These are phyloP conservation scores for Poecile atricapillus DNA, from an alignment of 2,113 vertebrate genomes.

Conservation along the genomic window DNA sequence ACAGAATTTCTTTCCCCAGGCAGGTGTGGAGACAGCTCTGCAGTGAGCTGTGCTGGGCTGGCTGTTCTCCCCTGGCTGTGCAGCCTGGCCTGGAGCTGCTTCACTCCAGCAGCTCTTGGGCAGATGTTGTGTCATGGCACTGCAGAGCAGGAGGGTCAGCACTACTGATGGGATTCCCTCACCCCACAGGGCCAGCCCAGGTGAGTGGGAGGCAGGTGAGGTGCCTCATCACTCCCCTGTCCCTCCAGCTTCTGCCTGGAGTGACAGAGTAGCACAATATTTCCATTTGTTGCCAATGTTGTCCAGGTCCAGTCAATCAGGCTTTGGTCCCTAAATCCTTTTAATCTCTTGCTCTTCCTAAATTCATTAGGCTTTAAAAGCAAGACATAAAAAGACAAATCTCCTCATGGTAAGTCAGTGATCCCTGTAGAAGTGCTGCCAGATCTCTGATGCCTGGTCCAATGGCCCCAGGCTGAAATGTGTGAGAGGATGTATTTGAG, in stretches of 20 bases:
- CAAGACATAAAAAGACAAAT: slow-evolving; percentile 18
- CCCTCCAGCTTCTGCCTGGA: not conserved
- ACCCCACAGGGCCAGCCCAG: accelerated
- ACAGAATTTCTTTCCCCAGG: not conserved
- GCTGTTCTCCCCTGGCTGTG: not conserved
- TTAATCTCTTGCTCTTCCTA: slow-evolving; percentile 15
- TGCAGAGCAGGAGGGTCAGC: not conserved
- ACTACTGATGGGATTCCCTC: accelerated
- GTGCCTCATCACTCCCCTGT: not conserved
- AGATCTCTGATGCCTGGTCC: not conserved
- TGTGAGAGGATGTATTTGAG: not conserved
- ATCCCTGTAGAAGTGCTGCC: not conserved
- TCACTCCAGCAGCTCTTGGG: not conserved
- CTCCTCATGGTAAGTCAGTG: not conserved
- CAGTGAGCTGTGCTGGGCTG: not conserved
- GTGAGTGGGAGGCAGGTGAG: not conserved
- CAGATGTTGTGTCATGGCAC: accelerated
- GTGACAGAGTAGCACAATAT: not conserved
- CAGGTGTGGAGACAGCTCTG: not conserved
- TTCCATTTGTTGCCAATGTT: not conserved
- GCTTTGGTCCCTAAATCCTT: slow-evolving; percentile 13
- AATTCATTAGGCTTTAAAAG: slow-evolving; percentile 43
- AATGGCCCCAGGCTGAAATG: not conserved
- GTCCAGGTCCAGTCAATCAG: not conserved
- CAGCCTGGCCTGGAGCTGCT: not conserved